Conservation (phyloP, 2,888 invertebrate genomes). For the Sminthurides aquaticus region DNA sequence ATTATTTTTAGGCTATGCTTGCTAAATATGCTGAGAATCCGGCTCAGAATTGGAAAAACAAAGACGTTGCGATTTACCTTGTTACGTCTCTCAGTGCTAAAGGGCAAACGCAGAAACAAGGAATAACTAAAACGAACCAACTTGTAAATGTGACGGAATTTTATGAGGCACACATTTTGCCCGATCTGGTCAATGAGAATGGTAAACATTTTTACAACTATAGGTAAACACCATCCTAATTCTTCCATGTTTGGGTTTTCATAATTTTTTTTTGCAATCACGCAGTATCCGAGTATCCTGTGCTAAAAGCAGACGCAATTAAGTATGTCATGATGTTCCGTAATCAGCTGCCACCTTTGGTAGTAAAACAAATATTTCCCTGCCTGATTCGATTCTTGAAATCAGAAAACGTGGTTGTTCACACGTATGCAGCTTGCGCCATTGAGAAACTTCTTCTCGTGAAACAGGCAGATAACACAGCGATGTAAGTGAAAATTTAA, state of each 20-base stretch:
- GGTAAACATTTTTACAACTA: conserved; percentile 49
- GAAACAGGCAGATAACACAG: conserved; percentile 55
- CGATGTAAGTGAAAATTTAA: conserved; percentile 50
- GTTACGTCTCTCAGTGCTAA: conserved; percentile 90
- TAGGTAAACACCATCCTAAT: no score
- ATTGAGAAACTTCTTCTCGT: conserved; percentile 80
- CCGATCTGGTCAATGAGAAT: conserved; percentile 69
- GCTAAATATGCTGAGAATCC: conserved; percentile 70
- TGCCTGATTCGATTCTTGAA: conserved; percentile 68
- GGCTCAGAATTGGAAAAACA: conserved; percentile 75
- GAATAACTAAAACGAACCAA: conserved; percentile 82
- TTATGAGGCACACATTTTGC: conserved; percentile 74
- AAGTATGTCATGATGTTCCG: conserved; percentile 96
- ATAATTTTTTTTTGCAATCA: conserved; percentile 38
- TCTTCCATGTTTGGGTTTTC: no score
- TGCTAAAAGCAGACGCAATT: conserved; percentile 90
- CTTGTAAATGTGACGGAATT: conserved; percentile 85
- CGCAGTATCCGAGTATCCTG: conserved; percentile 77
- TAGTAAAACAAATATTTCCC: conserved; percentile 67
- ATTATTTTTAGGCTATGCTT: conserved; percentile 58
- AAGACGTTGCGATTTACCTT: conserved; percentile 92
- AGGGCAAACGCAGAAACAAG: conserved; percentile 79
- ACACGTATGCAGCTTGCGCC: conserved; percentile 88
- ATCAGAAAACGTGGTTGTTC: conserved; percentile 75
- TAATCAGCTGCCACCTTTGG: conserved; percentile 72